Conservation (phyloP, 2,888 invertebrate genomes). For the Oxytorus armatus region DNA sequence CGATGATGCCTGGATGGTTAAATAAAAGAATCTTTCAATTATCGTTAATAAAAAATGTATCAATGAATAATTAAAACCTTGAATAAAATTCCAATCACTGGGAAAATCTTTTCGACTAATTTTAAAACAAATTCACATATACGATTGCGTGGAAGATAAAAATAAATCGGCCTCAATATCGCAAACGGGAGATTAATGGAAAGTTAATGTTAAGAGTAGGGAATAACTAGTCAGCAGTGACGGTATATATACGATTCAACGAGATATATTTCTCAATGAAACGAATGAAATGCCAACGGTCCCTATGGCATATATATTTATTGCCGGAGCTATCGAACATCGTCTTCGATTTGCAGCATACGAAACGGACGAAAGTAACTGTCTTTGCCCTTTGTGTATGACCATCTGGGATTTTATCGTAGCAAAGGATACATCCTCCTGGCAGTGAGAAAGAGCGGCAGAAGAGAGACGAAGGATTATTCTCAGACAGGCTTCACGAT, state of each 20-base stretch:
- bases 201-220: conserved; percentile 26
- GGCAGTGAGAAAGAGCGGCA: background rate
- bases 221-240: conserved; percentile 29
- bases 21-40: too few relatives aligned
- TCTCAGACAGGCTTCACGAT: background rate
- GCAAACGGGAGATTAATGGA: conserved; percentile 10
- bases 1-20: too few relatives aligned
- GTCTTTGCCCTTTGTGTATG: conserved; percentile 62
- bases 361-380: conserved; percentile 8
- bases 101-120: too few relatives aligned
- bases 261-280: conserved; percentile 47
- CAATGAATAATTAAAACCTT: too few relatives aligned
- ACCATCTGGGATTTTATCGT: conserved; percentile 44
- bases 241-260: conserved; percentile 22
- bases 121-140: too few relatives aligned
- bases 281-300: conserved; percentile 52
- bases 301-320: background rate
- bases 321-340: too few relatives aligned
- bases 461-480: background rate
- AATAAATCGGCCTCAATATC: background rate
- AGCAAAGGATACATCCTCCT: conserved; percentile 12
- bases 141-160: too few relatives aligned
- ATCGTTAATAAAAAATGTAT: too few relatives aligned
- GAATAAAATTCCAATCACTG: too few relatives aligned
- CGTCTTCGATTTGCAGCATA: conserved; percentile 13